These are phyloP conservation scores for Aspiorhynchus laticeps DNA, from an alignment of 2,113 vertebrate genomes.

Conservation along the genomic window DNA sequence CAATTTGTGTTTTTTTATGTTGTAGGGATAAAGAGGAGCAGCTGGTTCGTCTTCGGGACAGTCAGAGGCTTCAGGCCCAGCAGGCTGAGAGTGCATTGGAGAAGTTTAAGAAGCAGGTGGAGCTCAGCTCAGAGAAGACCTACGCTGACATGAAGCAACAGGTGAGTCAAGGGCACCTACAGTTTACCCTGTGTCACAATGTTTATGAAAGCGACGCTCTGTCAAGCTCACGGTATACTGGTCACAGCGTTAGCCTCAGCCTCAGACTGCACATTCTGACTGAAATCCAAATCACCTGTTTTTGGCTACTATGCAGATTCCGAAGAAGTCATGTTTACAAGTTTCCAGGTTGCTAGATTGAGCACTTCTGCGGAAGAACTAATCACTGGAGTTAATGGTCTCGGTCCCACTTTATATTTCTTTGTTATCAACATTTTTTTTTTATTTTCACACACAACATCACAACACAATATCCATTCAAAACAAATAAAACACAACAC, in stretches of 20 bases:
- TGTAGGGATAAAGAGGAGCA: constrained; percentile 90
- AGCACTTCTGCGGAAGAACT: no score
- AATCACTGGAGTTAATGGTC: neutral
- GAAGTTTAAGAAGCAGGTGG: constrained; percentile 93
- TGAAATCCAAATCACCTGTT: neutral
- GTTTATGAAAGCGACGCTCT: neutral
- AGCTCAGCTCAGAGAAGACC: constrained; percentile 90
- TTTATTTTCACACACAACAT: no score
- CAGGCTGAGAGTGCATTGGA: constrained; percentile 90
- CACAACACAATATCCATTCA: no score
- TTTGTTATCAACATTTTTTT: no score
- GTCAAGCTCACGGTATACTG: neutral
- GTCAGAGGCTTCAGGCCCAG: constrained; percentile 86
- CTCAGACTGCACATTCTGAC: neutral
- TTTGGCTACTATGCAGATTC: no score
- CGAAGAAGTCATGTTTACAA: no score
- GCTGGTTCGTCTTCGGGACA: constrained; percentile 81
- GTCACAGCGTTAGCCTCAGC: neutral
- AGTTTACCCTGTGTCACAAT: constrained; percentile 4
- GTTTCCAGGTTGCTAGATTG: neutral
- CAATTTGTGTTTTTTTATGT: constrained; percentile 62
- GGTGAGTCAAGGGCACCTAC: constrained; percentile 69
- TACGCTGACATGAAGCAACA: constrained; percentile 92
- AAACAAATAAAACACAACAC: no score
- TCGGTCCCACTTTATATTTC: no score